Evolutionary conservation across 2,888 invertebrate species (phyloP).

Genomic region (Mycogona germanica): DNA sequence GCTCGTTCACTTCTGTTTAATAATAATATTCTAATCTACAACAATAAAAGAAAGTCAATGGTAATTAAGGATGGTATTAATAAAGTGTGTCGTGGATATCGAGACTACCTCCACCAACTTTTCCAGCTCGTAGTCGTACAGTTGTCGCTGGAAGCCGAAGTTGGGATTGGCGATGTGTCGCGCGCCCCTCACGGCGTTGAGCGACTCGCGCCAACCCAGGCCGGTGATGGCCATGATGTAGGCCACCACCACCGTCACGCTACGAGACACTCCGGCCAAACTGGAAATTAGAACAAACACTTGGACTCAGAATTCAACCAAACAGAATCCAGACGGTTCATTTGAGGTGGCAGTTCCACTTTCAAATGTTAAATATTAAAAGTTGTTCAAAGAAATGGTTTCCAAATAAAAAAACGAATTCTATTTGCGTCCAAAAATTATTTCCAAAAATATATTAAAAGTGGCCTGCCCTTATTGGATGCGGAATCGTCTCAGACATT

Average conservation of each 20-base stretch:
- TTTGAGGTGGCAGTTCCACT: too few relatives aligned
- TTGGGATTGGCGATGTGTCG: constrained; percentile 91
- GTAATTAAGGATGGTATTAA: background rate
- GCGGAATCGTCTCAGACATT: too few relatives aligned
- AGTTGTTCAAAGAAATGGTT: too few relatives aligned
- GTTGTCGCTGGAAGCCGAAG: constrained; percentile 85
- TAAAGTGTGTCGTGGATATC: background rate
- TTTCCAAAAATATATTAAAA: too few relatives aligned
- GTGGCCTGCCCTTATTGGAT: too few relatives aligned
- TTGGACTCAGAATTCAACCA: too few relatives aligned
- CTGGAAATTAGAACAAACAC: constrained; percentile 41
- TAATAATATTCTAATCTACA: too few relatives aligned
- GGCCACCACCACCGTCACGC: constrained; percentile 89
- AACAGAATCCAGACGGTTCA: too few relatives aligned
- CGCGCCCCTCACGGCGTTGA: constrained; percentile 85
- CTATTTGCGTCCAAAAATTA: too few relatives aligned
- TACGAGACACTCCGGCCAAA: constrained; percentile 91
- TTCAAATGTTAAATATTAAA: too few relatives aligned
- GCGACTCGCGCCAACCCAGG: constrained; percentile 79
- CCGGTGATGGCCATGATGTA: constrained; percentile 92
- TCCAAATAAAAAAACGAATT: too few relatives aligned
- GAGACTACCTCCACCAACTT: constrained; percentile 44
- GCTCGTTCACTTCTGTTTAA: too few relatives aligned
- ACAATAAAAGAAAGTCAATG: background rate
- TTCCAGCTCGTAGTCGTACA: constrained; percentile 77